These are phyloP conservation scores for Sapajus apella DNA, from an alignment of 2,113 vertebrate species.

Conservation along the genomic window DNA sequence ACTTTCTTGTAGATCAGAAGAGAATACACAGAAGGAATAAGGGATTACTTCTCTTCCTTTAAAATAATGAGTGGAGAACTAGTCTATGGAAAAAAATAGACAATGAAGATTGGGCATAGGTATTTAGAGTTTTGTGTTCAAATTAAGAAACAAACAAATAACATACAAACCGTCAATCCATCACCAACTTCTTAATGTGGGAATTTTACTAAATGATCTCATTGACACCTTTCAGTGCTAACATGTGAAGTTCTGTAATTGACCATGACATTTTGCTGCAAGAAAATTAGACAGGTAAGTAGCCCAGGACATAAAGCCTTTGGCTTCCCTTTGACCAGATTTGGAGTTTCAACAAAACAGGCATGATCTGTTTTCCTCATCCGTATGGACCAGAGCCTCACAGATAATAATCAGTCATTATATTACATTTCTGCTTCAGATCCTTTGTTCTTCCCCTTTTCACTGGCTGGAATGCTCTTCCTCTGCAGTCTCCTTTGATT, in stretches of 20 bases:
- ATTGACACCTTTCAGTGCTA: not conserved
- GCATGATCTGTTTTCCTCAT: not conserved
- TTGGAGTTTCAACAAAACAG: not conserved
- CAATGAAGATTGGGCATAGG: not conserved
- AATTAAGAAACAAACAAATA: not conserved
- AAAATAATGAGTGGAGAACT: not conserved
- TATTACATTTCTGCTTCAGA: not conserved
- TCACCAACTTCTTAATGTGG: not conserved
- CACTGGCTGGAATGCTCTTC: not conserved
- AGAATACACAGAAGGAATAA: not conserved
- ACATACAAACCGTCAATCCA: not conserved
- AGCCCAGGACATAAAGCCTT: not conserved
- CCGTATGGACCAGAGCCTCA: not conserved
- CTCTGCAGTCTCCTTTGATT: not conserved
- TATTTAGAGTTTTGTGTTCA: slow-evolving; percentile 17
- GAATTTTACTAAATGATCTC: not conserved
- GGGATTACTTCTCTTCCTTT: not conserved
- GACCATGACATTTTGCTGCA: not conserved
- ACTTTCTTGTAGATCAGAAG: not conserved
- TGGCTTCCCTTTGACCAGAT: not conserved
- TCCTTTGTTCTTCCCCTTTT: not conserved
- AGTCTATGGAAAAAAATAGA: not conserved
- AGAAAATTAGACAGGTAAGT: not conserved
- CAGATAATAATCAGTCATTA: not conserved
- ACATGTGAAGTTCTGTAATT: not conserved